Evolutionary conservation across 2,797 vertebrate genomes (phyloP).

Genomic region (Hylomyscus alleni): DNA sequence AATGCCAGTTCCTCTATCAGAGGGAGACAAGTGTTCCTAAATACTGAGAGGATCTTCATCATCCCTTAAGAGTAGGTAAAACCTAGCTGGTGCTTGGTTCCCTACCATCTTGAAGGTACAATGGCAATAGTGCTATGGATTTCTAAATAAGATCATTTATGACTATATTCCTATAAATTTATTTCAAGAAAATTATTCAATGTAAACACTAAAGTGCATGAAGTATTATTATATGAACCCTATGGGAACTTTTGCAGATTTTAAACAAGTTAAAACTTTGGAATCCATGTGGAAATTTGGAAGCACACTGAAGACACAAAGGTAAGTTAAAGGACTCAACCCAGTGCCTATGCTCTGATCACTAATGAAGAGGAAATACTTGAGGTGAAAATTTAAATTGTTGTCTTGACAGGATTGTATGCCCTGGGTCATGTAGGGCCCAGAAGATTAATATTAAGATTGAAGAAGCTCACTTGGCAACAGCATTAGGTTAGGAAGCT

Average conservation of each 20-base stretch:
- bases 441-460: constrained; percentile 25
- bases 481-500: neutral
- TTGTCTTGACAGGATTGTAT: neutral
- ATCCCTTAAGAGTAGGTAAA: neutral
- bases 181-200: constrained; percentile 35
- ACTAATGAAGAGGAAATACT: neutral
- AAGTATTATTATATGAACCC: neutral
- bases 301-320: constrained; percentile 5
- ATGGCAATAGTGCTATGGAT: neutral
- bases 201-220: constrained; percentile 34
- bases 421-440: neutral
- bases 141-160: neutral
- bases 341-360: neutral
- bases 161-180: neutral
- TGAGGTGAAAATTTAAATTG: neutral
- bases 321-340: constrained; percentile 33
- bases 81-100: neutral
- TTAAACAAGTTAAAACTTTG: constrained; percentile 30
- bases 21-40: neutral
- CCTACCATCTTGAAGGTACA: neutral
- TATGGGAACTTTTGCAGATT: constrained; percentile 35
- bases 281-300: neutral
- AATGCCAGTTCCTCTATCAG: too few species aligned
- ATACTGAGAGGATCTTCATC: neutral
- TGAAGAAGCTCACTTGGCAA: constrained; percentile 19